Evolutionary conservation across 2,113 vertebrate genomes (phyloP).

Genomic region (Psettodes erumei): DNA sequence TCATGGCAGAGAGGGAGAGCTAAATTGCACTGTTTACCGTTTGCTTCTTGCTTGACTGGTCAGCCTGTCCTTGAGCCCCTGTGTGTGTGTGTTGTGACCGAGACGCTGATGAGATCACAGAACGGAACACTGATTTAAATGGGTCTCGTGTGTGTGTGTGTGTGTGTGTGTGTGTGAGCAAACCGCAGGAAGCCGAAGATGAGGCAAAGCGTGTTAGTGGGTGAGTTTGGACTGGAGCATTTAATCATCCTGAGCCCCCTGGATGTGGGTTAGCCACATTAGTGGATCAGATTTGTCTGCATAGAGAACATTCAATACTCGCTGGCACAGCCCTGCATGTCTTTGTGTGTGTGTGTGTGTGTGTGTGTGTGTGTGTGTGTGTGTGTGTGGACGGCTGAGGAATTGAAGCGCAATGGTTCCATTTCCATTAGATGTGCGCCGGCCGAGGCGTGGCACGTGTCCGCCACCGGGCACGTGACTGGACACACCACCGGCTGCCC

Average conservation of each 20-base stretch:
- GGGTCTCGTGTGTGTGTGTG: constrained; percentile 5
- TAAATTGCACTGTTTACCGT: constrained; percentile 1
- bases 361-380: not conserved
- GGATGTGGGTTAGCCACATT: constrained; percentile 58
- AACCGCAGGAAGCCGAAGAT: not conserved
- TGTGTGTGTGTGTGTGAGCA: too few species aligned
- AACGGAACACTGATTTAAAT: constrained; percentile 6
- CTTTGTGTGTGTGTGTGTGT: constrained; percentile 13
- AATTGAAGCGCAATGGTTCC: constrained; percentile 49
- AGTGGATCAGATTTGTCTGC: constrained; percentile 47
- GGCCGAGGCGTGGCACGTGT: constrained; percentile 27
- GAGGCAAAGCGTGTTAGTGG: constrained; percentile 23
- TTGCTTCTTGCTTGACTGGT: not conserved
- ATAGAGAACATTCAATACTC: constrained; percentile 51
- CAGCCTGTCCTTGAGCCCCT: constrained; percentile 31
- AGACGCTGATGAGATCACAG: not conserved
- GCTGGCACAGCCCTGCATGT: not conserved
- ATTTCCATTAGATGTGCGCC: constrained; percentile 48
- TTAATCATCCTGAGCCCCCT: constrained; percentile 47
- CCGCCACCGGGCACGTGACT: constrained; percentile 19
- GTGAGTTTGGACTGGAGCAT: constrained; percentile 35
- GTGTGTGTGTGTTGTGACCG: constrained; percentile 11
- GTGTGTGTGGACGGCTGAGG: constrained; percentile 21
- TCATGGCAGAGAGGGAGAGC: not conserved
- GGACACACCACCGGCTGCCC: constrained; percentile 3